Evolutionary conservation across 2,888 invertebrate genomes (phyloP).

Genomic region (Pheosia tremula): DNA sequence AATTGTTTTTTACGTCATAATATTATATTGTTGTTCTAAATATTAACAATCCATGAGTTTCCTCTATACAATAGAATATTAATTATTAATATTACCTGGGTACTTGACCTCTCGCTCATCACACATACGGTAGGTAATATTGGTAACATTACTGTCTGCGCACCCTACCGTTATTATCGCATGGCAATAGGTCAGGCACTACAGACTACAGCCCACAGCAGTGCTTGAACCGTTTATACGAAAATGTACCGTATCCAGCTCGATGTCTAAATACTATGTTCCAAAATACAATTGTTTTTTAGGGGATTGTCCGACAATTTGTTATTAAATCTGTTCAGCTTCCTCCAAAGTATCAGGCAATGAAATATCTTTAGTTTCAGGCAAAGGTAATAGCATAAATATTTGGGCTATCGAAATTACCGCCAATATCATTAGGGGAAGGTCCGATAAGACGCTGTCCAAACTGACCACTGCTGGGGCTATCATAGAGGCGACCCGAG

Average conservation of each 20-base stretch:
- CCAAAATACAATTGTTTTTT: too few relatives aligned
- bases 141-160: neutral
- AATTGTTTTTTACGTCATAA: neutral
- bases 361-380: constrained; percentile 72
- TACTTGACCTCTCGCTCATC: too few relatives aligned
- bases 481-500: constrained; percentile 91
- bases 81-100: too few relatives aligned
- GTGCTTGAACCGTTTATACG: too few relatives aligned
- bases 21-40: neutral
- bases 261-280: too few relatives aligned
- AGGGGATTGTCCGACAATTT: too few relatives aligned
- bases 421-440: constrained; percentile 63
- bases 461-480: constrained; percentile 68
- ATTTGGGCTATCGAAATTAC: constrained; percentile 61
- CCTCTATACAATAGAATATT: neutral
- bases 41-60: neutral
- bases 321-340: constrained; percentile 56
- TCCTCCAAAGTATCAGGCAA: constrained; percentile 83
- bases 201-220: too few relatives aligned
- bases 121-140: neutral
- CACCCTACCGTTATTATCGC: too few relatives aligned
- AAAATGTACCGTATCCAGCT: too few relatives aligned
- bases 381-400: constrained; percentile 64
- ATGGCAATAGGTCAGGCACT: too few relatives aligned
- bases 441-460: constrained; percentile 50